phyloP scores from a whole-genome alignment of 2,888 invertebrate species.

The Drosophila paranaensis region DNA sequence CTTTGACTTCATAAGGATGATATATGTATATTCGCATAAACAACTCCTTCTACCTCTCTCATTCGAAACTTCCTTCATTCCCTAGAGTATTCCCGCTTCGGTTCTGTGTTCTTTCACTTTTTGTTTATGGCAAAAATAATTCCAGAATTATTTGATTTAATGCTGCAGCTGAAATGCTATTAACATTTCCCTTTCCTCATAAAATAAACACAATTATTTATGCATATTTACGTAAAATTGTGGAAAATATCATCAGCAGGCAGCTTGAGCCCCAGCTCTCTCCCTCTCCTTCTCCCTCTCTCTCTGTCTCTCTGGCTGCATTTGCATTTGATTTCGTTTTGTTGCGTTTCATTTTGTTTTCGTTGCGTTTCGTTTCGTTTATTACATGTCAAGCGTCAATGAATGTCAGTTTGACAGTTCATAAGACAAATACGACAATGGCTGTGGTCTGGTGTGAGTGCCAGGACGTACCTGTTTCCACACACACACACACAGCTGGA shows the following conservation, averaged over 20 bases:
- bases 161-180: conserved; percentile 33
- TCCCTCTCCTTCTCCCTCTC: not conserved
- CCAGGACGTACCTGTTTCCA: conserved; percentile 25
- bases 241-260: conserved; percentile 44
- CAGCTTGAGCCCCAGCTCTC: not conserved
- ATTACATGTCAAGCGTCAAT: conserved; percentile 74
- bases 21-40: no score
- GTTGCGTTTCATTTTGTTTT: conserved; percentile 32
- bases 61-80: no score
- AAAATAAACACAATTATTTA: conserved; percentile 41
- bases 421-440: conserved; percentile 72
- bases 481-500: not conserved
- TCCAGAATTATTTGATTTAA: conserved; percentile 8
- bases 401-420: conserved; percentile 74
- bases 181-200: conserved; percentile 19
- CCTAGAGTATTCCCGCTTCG: not conserved
- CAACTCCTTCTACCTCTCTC: no score
- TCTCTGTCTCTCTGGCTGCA: no score
- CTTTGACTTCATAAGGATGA: no score
- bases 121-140: not conserved
- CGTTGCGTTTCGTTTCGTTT: conserved; percentile 53
- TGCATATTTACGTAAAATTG: conserved; percentile 31
- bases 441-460: conserved; percentile 19
- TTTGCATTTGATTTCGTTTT: conserved; percentile 32
- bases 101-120: not conserved